Percentiles rank a stretch among this genome's conserved stretches.
Evolutionary conservation across 2,888 invertebrate genomes (phyloP).

Genomic region (Pristionchus japonicus): DNA sequence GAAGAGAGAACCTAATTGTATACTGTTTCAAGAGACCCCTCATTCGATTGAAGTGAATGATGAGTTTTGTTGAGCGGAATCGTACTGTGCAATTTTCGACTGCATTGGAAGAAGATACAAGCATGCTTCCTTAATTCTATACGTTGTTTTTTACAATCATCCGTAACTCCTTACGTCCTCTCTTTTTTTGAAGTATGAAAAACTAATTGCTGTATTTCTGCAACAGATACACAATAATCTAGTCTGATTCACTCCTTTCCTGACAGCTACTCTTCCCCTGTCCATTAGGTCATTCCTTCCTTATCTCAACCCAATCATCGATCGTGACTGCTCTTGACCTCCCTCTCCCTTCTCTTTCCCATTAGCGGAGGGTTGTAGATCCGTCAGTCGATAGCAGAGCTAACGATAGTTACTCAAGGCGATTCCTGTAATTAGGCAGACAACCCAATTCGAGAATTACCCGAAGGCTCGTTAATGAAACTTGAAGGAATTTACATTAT

Average conservation of each 20-base stretch:
- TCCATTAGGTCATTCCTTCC: conserved; percentile 7
- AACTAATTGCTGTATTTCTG: too few species aligned
- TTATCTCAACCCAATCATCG: conserved; percentile 24
- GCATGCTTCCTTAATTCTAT: too few species aligned
- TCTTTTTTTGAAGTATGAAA: too few species aligned
- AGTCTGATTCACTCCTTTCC: background rate
- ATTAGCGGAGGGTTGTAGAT: conserved; percentile 38
- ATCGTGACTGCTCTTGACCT: conserved; percentile 12
- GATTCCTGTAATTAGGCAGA: background rate
- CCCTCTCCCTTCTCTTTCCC: background rate
- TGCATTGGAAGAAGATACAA: background rate
- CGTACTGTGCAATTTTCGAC: background rate
- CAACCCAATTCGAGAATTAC: background rate
- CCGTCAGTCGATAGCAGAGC: background rate
- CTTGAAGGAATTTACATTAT: background rate
- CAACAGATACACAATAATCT: too few species aligned
- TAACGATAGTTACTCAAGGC: background rate
- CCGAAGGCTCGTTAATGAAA: too few species aligned
- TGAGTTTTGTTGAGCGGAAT: background rate
- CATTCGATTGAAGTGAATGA: background rate
- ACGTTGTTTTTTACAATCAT: too few species aligned
- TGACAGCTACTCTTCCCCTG: background rate
- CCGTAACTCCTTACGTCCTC: too few species aligned
- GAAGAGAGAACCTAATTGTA: background rate
- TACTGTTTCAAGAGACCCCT: background rate